Base-by-base conservation (phyloP, 2,797 vertebrate species). In the Anabacerthia variegaticeps region DNA sequence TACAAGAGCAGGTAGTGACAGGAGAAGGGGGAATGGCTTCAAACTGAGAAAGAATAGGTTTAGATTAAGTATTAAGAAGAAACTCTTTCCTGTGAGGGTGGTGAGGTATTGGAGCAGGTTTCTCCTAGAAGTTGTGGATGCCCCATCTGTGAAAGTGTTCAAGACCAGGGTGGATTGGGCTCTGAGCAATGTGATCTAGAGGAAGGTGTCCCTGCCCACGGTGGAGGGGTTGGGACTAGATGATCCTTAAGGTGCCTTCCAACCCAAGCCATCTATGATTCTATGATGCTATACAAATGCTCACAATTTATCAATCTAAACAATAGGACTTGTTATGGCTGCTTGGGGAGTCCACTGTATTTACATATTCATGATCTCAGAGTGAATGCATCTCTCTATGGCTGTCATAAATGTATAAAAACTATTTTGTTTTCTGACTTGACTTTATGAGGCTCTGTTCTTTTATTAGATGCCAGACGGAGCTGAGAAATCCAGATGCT, bases 401-500 rank as follows among this genome's bases (percentile, higher is more conserved):
- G 22, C 22, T 86, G 62, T 84, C 55, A 48, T 69, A 92, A 93
- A 88, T 48, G 5, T 69, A 69, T 44, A 55, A 84, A 84, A 75
- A n/a, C 6, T 34, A 55, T 46, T 93, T 89, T 75, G n/a, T 49
- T 92, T 92, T 93, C 65, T 71, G 22, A 30, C 4, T 39, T 46
- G 28, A 58, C 81, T 78, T 89, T 88, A 66, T 86, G 62, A 78
- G 32, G 3, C 20, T 83, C 76, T 94, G n/a, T 55, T 81, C n/a
- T 63, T 89, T 92, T 81, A 76, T 86, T 92, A 72, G 58, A 81
- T 48, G 17, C 26, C 90, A 90, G 77, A 84, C 0, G 1, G 63
- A 84, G 32, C 62, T 66, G n/a, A 86, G 44, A 81, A 88, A 86
- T 69, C 66, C 93, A 90, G 76, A 75, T 90, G 51, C 44, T 88